These are phyloP conservation scores for Hypomecis atomaria DNA, from an alignment of 2,888 invertebrate species.

Conservation along the genomic window DNA sequence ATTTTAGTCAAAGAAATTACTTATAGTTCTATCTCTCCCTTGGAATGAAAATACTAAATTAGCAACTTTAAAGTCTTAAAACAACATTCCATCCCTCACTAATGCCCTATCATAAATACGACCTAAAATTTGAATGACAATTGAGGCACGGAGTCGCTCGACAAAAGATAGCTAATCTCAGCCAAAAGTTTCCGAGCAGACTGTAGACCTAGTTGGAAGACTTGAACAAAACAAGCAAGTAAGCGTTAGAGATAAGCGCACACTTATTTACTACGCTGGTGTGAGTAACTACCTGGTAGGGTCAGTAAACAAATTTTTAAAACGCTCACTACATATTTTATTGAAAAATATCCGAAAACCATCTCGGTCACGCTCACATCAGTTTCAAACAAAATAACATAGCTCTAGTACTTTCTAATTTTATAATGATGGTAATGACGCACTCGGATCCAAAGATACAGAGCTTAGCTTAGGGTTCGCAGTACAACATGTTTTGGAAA, in stretches of 20 bases:
- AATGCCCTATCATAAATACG: neutral
- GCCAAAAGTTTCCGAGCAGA: conserved; percentile 5
- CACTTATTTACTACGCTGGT: conserved; percentile 19
- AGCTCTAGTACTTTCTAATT: no score
- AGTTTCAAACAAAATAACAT: no score
- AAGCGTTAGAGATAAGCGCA: conserved; percentile 19
- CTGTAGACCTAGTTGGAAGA: conserved; percentile 15
- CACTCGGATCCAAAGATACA: no score
- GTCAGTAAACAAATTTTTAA: conserved; percentile 1
- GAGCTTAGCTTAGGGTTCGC: no score
- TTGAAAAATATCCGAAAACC: no score
- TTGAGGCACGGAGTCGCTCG: neutral
- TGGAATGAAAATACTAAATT: no score
- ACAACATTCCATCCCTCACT: neutral
- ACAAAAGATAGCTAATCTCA: conserved; percentile 17
- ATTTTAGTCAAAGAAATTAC: no score
- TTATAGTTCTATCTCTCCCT: no score
- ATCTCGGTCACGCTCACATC: no score
- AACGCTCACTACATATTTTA: no score
- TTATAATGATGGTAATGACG: no score
- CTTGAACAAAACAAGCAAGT: conserved; percentile 22
- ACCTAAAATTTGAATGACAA: conserved; percentile 13
- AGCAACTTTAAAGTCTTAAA: neutral
- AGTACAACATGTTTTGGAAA: no score
- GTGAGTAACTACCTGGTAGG: conserved; percentile 9